Base-by-base conservation (phyloP, 2,797 vertebrate genomes). In the Myotis myotis region DNA sequence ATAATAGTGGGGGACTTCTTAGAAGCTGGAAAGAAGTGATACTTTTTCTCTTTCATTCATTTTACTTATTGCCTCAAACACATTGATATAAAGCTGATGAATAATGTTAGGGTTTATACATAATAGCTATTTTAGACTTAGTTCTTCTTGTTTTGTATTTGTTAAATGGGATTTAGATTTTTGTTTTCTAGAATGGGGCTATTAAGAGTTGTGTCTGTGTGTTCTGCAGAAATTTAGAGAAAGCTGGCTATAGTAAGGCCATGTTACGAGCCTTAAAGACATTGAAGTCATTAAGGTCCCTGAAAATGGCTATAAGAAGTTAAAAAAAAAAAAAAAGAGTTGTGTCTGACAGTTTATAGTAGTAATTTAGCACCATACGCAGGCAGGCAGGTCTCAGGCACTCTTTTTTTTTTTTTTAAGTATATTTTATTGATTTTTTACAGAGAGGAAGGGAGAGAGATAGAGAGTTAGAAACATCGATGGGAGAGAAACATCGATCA, bases 1-100 rank as follows among this genome's bases (percentile, higher is more conserved):
- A 2, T 55, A 60, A 22, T 87, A 85, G 12, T 76, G n/a, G 33
- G 47, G 4, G 11, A 64, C 36, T 70, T 89, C 53, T 38, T 87
- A 68, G 81, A 94, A 79, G 22, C 55, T 92, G 30, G 28, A 87
- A 87, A 91, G 79, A 83, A 87, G 75, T 49, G 22, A 62, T 81
- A 23, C 30, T 87, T 93, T 89, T 83, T 33, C 23, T 87, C 28
- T 83, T n/a, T 78, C 13, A 53, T 76, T 91, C 13, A 62, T 89
- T 72, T 89, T 22, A 81, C 15, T 55, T 28, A 55, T 33, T 15
- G 57, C 22, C 5, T 78, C 28, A 78, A 74, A 76, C 5, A 76
- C 17, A 30, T 49, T 71, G 30, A 81, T 70, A 38, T 49, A 74
- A 88, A 84, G 64, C 19, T 71, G 53, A 66, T 82, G 36, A 25